phyloP scores from a whole-genome alignment of 2,797 vertebrate species.

The Pantherophis vulpinus region DNA sequence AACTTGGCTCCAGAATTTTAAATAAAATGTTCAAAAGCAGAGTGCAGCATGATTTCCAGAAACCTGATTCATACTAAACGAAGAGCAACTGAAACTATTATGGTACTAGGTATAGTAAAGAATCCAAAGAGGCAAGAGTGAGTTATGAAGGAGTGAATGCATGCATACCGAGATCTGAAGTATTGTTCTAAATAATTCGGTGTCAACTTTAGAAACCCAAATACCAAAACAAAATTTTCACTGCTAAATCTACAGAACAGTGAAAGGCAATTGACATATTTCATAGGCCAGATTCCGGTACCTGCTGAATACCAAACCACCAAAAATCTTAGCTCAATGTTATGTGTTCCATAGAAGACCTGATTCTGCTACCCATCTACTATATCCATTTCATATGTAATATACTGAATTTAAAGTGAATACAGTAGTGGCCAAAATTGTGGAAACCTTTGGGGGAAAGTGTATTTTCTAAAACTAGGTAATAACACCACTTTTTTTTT shows the following conservation, averaged over 20 bases:
- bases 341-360: too few species aligned
- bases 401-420: neutral
- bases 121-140: neutral
- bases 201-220: neutral
- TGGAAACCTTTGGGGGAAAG: too few species aligned
- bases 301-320: neutral
- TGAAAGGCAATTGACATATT: neutral
- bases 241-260: neutral
- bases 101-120: neutral
- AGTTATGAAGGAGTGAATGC: neutral
- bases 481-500: too few species aligned
- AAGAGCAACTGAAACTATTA: neutral
- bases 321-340: neutral
- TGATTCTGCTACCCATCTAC: neutral
- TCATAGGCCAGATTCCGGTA: neutral
- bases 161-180: neutral
- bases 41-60: slow-evolving; percentile 8
- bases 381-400: neutral
- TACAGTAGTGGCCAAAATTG: too few species aligned
- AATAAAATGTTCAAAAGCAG: slow-evolving; percentile 20
- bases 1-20: slow-evolving; percentile 30
- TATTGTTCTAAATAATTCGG: neutral
- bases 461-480: too few species aligned
- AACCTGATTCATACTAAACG: slow-evolving; percentile 8
- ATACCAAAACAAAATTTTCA: neutral